phyloP scores from a whole-genome alignment of 2,113 vertebrate genomes.

The Arvicanthis niloticus region DNA sequence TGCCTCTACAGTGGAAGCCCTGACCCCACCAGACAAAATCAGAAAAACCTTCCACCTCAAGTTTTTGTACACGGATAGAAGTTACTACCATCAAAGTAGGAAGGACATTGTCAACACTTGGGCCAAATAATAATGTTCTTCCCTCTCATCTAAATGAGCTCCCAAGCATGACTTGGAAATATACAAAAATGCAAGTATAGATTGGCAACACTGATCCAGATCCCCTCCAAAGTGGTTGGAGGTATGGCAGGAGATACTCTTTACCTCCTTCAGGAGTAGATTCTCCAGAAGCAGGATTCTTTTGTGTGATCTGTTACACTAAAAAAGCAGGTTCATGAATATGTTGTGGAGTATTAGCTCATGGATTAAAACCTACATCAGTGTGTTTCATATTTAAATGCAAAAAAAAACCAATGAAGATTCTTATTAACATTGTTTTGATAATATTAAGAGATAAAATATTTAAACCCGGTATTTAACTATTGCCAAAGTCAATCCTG shows the following conservation, averaged over 20 bases:
- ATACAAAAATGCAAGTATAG: not conserved
- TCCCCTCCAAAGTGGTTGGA: not conserved
- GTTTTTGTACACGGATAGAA: not conserved
- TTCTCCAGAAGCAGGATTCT: not conserved
- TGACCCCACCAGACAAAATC: not conserved
- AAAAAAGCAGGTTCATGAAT: not conserved
- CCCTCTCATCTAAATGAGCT: not conserved
- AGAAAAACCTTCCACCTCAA: not conserved
- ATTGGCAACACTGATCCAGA: not conserved
- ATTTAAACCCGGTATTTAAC: not conserved
- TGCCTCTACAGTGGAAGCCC: not conserved
- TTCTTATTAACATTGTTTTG: not conserved
- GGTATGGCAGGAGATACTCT: not conserved
- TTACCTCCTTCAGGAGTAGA: not conserved
- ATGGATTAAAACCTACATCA: not conserved
- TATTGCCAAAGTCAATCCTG: not conserved
- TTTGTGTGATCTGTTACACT: not conserved
- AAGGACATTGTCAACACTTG: not conserved
- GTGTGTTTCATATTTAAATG: not conserved
- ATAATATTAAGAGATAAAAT: slow-evolving; percentile 1
- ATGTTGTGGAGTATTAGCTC: not conserved
- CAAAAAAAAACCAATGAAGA: not conserved
- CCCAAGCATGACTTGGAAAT: not conserved
- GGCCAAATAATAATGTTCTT: not conserved
- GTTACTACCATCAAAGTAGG: not conserved